Percentiles rank a stretch among this genome's conserved stretches.
These are phyloP conservation scores for Drosophila pallidifrons DNA, from an alignment of 1,140 invertebrate species.

Conservation along the genomic window DNA sequence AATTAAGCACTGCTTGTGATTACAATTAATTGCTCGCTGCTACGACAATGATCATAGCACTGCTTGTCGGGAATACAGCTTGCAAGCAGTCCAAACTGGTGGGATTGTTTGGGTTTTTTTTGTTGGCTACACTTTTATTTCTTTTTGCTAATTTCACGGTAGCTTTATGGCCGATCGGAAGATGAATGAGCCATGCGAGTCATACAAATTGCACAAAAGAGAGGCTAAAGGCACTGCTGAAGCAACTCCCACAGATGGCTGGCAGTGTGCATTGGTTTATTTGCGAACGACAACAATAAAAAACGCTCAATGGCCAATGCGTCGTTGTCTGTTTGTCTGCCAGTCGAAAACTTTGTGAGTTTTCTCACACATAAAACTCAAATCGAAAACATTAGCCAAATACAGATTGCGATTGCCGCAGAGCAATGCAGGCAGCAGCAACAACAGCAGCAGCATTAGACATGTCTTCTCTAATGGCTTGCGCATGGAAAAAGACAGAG, in stretches of 20 bases:
- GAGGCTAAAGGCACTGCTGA: conserved; percentile 3
- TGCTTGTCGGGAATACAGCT: neutral
- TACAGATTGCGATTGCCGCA: conserved; percentile 57
- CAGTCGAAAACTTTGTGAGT: conserved; percentile 30
- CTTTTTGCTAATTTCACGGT: conserved; percentile 22
- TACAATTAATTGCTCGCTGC: neutral
- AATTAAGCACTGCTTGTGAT: neutral
- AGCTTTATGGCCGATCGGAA: conserved; percentile 36
- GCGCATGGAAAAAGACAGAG: conserved; percentile 42
- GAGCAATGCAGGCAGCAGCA: conserved; percentile 1
- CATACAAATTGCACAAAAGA: conserved; percentile 18
- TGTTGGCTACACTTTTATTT: conserved; percentile 8
- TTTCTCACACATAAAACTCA: conserved; percentile 76
- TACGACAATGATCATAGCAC: neutral
- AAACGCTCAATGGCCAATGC: conserved; percentile 68
- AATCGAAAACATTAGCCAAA: conserved; percentile 76
- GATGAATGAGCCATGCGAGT: conserved; percentile 32
- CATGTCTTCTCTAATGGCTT: conserved; percentile 76
- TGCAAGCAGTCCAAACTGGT: conserved; percentile 3
- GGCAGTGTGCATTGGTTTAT: conserved; percentile 58
- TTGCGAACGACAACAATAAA: conserved; percentile 57
- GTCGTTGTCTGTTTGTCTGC: conserved; percentile 32
- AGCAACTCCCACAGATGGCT: conserved; percentile 72
- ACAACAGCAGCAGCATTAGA: conserved; percentile 32
- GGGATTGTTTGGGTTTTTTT: neutral